phyloP scores from a whole-genome alignment of 2,888 invertebrate species.

The Eristalis pertinax region DNA sequence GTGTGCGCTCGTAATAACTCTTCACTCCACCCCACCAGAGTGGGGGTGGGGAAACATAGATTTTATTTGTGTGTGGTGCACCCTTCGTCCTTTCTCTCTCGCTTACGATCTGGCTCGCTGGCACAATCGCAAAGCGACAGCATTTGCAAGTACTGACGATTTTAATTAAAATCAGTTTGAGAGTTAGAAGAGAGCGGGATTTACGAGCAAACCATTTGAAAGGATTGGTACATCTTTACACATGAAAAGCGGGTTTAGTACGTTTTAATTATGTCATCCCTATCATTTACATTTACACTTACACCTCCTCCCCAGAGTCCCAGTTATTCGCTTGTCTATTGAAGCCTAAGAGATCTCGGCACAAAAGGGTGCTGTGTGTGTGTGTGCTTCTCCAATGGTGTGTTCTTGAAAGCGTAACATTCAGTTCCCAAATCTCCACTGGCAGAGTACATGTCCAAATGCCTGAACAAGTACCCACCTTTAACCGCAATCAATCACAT shows the following conservation, averaged over 20 bases:
- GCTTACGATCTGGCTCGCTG: neutral
- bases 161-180: conserved; percentile 48
- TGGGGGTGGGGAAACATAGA: neutral
- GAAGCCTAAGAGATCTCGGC: neutral
- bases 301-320: too few species aligned
- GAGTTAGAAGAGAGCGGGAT: conserved; percentile 3
- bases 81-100: neutral
- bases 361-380: neutral
- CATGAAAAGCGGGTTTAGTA: conserved; percentile 39
- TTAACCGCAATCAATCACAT: neutral
- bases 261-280: conserved; percentile 46
- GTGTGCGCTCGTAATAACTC: conserved; percentile 20
- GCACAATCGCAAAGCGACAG: conserved; percentile 14
- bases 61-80: conserved; percentile 13
- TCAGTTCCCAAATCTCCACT: too few species aligned
- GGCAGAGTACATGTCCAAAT: too few species aligned
- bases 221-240: conserved; percentile 44
- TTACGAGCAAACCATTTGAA: conserved; percentile 33
- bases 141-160: conserved; percentile 27
- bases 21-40: neutral
- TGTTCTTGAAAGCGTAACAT: too few species aligned
- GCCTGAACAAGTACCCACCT: neutral
- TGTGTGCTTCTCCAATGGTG: too few species aligned
- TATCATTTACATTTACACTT: neutral
- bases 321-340: conserved; percentile 18